phyloP scores from a whole-genome alignment of 2,888 invertebrate genomes.

The Luperina testacea region DNA sequence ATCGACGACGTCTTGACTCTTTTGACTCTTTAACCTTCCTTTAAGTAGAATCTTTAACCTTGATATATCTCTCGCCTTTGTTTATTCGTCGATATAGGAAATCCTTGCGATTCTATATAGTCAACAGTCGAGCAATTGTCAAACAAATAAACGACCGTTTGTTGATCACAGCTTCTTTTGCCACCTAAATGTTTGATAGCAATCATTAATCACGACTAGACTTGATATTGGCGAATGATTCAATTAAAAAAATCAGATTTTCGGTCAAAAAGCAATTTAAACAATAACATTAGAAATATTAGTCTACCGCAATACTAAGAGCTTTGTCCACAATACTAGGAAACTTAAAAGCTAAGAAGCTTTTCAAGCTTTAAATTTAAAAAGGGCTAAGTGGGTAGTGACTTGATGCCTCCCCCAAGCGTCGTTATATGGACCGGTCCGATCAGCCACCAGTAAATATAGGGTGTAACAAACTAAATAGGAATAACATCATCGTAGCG shows the following conservation, averaged over 20 bases:
- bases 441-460: background rate
- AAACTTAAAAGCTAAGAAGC: background rate
- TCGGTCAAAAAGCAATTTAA: background rate
- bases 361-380: background rate
- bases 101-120: constrained; percentile 63
- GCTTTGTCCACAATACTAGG: background rate
- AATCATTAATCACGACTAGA: constrained; percentile 28
- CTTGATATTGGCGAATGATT: constrained; percentile 16
- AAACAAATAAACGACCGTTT: constrained; percentile 54
- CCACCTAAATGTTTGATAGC: constrained; percentile 38
- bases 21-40: constrained; percentile 42
- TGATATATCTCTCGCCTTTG: constrained; percentile 60
- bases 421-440: background rate
- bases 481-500: background rate
- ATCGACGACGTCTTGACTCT: background rate
- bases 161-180: constrained; percentile 47
- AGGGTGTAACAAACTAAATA: background rate
- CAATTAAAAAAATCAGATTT: background rate
- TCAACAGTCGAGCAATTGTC: constrained; percentile 58
- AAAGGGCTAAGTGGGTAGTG: background rate
- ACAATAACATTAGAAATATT: constrained; percentile 6
- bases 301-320: background rate
- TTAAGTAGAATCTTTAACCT: constrained; percentile 52
- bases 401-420: background rate
- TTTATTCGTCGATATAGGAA: constrained; percentile 62